Conservation (phyloP, 2,113 vertebrate genomes). For the Saguinus imperator region DNA sequence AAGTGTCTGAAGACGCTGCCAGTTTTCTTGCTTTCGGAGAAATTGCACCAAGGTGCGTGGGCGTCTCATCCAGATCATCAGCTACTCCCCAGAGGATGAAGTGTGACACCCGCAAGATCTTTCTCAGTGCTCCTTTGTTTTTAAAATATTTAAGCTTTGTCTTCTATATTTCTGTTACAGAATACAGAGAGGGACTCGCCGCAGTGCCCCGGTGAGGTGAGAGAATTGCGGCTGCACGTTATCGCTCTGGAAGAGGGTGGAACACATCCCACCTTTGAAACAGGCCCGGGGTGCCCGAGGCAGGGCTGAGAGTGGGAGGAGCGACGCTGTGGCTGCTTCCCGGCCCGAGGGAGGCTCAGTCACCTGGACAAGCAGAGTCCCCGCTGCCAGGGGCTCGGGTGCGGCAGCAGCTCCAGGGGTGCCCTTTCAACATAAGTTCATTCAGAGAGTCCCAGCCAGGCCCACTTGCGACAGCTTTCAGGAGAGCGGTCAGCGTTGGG, state of each 20-base stretch:
- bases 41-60: too few relatives aligned
- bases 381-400: neutral
- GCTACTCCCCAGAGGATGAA: neutral
- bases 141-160: neutral
- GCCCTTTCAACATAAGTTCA: too few relatives aligned
- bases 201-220: too few relatives aligned
- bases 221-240: neutral
- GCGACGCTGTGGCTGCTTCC: neutral
- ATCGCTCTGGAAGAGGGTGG: neutral
- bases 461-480: neutral
- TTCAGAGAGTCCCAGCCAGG: neutral
- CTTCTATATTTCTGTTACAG: neutral
- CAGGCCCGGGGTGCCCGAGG: too few relatives aligned
- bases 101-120: neutral
- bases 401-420: too few relatives aligned
- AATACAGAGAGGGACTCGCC: neutral
- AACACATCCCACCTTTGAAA: neutral
- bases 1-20: neutral
- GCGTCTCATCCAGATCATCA: accelerated
- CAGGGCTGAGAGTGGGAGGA: neutral
- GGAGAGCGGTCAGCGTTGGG: neutral
- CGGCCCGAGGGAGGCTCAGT: accelerated
- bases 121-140: neutral
- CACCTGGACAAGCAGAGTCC: neutral
- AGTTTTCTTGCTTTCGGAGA: accelerated